Evolutionary conservation across 30 jellyfish, hydroid and myxozoan genomes (phyloP), one percentile per base, ranked within the genome.

Genomic region (Aurelia coerulea): DNA sequence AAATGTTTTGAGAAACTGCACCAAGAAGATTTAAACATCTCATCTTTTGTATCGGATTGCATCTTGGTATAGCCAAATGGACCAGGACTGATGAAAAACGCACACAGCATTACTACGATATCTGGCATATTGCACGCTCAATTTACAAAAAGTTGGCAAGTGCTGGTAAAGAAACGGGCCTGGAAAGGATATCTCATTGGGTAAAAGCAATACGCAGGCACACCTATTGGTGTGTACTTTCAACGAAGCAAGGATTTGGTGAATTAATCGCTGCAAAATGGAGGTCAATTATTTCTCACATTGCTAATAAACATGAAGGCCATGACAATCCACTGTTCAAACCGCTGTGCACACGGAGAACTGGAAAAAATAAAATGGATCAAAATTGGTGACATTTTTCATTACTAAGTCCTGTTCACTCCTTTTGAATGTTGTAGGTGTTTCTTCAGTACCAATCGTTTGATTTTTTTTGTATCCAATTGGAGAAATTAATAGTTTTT

Each of bases 1-100:
- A n/a, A 31, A 35, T 70, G 80, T 34, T 70, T 70, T 70, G 63
- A 70, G 63, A 52, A 70, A 19, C 35, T 70, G 29, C 53, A 35
- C 4, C 23, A 70, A 32, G 80, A 16, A 34, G 64, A 52, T 14
- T 13, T 70, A 23, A 13, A 32, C 53, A 52, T 70, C 5, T 29
- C 35, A 35, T 23, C 80, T 9, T 73, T 73, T 73, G 83, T 73
- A 35, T 73, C 69, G 53, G 90, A 80, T 35, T 12, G 90, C 81
- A 66, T 64, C 46, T 39, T 56, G 68, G 90, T 33, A 51, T 80
- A 13, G 90, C 90, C 73, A 80, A 80, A 66, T 80, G 90, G 81
- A 42, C 49, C 12, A 46, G 82, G 46, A 46, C 39, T 4, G 31
- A 50, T 6, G 53, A 65, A n/a, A 62, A 75, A n/a, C 52, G 50